Evolutionary conservation across 2,888 invertebrate genomes (phyloP).

Genomic region (Mesoligia furuncula): DNA sequence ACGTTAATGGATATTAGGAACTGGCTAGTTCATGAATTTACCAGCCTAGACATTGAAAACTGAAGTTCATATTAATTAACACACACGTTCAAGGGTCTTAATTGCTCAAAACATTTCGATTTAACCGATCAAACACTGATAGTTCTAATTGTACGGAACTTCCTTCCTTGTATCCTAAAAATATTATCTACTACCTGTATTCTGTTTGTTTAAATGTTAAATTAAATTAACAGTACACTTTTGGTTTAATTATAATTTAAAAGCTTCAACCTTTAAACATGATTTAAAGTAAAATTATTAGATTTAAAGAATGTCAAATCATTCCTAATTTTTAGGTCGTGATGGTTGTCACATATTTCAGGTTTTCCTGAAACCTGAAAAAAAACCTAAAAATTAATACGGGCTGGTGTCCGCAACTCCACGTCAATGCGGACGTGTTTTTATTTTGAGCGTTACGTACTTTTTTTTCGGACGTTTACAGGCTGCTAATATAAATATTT

Average conservation of each 20-base stretch:
- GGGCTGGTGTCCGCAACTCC: too few relatives aligned
- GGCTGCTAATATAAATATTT: too few relatives aligned
- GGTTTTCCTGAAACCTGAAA: too few relatives aligned
- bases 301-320: too few relatives aligned
- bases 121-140: conserved; percentile 47
- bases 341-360: too few relatives aligned
- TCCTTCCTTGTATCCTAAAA: conserved; percentile 49
- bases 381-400: too few relatives aligned
- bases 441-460: too few relatives aligned
- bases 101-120: conserved; percentile 61
- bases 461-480: too few relatives aligned
- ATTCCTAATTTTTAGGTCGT: too few relatives aligned
- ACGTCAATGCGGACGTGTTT: too few relatives aligned
- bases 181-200: neutral
- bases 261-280: neutral
- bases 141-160: conserved; percentile 62
- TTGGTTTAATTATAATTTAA: too few relatives aligned
- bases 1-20: neutral
- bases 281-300: too few relatives aligned
- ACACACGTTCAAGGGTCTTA: conserved; percentile 47
- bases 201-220: neutral
- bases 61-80: conserved; percentile 69
- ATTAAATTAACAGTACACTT: neutral
- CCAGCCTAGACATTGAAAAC: conserved; percentile 67
- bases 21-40: neutral